A percentile compares a stretch with the other conserved stretches of the same genome.
Conservation (phyloP, 1,140 invertebrate species). For the honey bee (Apis mellifera) region DNA sequence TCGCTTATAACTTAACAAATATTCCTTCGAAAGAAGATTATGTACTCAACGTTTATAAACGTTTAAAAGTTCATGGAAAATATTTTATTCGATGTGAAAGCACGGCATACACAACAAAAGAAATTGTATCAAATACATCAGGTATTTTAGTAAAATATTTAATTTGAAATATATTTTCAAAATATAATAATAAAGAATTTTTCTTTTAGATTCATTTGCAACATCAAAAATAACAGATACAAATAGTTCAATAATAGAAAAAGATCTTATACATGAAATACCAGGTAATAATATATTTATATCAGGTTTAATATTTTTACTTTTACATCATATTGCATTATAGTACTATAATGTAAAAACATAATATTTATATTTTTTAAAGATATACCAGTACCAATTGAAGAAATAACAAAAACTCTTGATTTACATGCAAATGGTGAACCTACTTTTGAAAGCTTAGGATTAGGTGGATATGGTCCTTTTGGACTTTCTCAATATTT, state of each 20-base stretch:
- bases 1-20: constrained; percentile 8
- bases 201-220: neutral
- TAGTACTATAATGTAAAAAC: neutral
- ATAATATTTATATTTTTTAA: constrained; percentile 4
- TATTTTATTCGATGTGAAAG: constrained; percentile 50
- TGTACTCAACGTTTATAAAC: neutral
- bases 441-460: constrained; percentile 89
- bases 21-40: neutral
- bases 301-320: too few relatives aligned
- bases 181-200: too few relatives aligned
- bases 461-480: constrained; percentile 90
- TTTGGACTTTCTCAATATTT: constrained; percentile 89
- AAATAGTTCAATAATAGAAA: neutral
- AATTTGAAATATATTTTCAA: neutral
- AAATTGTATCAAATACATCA: neutral
- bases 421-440: constrained; percentile 83
- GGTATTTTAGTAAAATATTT: neutral
- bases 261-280: constrained; percentile 40
- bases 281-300: constrained; percentile 42
- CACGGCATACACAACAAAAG: neutral
- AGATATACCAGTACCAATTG: constrained; percentile 51
- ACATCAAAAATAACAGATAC: neutral
- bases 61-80: constrained; percentile 25
- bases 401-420: constrained; percentile 77
- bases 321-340: neutral